phyloP scores from a whole-genome alignment of 2,113 vertebrate genomes.

The Sula dactylatra region DNA sequence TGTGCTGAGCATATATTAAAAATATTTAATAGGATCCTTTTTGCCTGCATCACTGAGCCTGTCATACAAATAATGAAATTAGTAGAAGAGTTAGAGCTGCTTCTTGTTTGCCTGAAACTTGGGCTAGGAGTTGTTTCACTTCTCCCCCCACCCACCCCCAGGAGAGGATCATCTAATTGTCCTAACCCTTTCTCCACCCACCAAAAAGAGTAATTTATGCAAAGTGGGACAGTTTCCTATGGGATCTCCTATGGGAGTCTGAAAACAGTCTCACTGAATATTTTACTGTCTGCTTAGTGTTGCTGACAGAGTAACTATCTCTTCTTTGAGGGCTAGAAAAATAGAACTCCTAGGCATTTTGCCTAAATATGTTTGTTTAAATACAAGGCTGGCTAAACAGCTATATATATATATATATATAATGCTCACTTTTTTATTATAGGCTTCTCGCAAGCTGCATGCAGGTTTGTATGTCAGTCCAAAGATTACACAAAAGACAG shows the following conservation, averaged over 20 bases:
- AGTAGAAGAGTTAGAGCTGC: not conserved
- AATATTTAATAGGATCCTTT: conserved; percentile 22
- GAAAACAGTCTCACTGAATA: not conserved
- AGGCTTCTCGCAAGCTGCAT: not conserved
- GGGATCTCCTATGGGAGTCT: conserved; percentile 37
- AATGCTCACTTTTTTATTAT: not conserved
- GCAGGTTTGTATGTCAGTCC: not conserved
- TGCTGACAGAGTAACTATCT: not conserved
- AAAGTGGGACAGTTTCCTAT: conserved; percentile 34
- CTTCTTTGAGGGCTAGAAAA: conserved; percentile 21
- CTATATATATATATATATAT: not conserved
- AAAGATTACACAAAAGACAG: not conserved
- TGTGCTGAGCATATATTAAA: conserved; percentile 20
- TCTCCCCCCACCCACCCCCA: not conserved
- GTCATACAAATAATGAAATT: conserved; percentile 34
- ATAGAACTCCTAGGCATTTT: not conserved
- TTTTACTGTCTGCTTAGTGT: conserved; percentile 1
- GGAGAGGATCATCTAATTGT: not conserved
- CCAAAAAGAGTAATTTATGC: conserved; percentile 7
- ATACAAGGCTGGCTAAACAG: not conserved
- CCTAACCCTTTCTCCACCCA: conserved; percentile 17
- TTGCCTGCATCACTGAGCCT: not conserved
- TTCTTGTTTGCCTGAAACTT: conserved; percentile 4
- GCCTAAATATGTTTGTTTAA: not conserved
- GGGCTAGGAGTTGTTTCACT: not conserved